Percentiles rank a stretch among this genome's conserved stretches.
phyloP scores from a whole-genome alignment of 2,113 vertebrate genomes.

The Panthera leo region DNA sequence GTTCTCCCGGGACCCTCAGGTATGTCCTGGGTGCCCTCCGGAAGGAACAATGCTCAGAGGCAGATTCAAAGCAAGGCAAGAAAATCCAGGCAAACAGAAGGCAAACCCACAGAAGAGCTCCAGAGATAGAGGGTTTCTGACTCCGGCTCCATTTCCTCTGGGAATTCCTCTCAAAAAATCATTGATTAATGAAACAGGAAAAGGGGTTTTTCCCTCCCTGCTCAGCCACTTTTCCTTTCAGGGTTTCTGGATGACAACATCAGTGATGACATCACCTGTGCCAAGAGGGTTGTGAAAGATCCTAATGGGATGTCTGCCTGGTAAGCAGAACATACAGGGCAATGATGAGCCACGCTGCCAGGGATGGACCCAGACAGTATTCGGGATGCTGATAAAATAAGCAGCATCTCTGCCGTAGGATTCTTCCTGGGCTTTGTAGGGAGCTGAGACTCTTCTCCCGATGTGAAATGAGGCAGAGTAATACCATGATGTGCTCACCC shows the following conservation, averaged over 20 bases:
- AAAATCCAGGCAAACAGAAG: background rate
- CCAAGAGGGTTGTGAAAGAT: background rate
- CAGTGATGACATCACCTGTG: background rate
- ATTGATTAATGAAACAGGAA: background rate
- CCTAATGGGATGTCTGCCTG: background rate
- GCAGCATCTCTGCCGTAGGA: background rate
- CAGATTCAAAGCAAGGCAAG: background rate
- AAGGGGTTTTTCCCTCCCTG: background rate
- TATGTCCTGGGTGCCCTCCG: background rate
- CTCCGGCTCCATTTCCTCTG: background rate
- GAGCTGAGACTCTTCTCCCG: background rate
- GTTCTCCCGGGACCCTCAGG: background rate
- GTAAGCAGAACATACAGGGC: background rate
- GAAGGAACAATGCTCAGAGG: background rate
- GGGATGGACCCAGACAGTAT: background rate
- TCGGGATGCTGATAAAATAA: background rate
- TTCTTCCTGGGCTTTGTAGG: background rate
- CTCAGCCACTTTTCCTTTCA: background rate
- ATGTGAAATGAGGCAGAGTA: background rate
- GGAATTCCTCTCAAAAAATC: background rate
- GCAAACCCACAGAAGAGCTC: background rate
- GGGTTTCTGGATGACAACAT: conserved; percentile 26
- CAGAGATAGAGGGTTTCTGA: background rate
- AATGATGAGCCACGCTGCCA: background rate
- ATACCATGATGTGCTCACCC: background rate